phyloP scores from a whole-genome alignment of 2,113 vertebrate species.

The Seriola aureovittata region DNA sequence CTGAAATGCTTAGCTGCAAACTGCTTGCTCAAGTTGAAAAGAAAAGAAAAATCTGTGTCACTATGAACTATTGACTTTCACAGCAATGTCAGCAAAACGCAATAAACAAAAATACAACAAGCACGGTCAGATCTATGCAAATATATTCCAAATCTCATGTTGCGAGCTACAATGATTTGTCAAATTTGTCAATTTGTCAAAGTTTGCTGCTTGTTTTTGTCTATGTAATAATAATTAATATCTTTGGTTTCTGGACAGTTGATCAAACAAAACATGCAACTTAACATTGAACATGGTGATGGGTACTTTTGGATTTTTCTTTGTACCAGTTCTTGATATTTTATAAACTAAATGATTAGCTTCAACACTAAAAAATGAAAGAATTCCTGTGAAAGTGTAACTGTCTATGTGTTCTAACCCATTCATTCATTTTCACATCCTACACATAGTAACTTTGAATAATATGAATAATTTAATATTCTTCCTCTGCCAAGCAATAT shows the following conservation, averaged over 20 bases:
- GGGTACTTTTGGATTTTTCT: too few species aligned
- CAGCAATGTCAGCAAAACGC: background rate
- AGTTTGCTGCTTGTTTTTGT: too few species aligned
- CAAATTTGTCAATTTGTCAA: too few species aligned
- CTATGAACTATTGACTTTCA: too few species aligned
- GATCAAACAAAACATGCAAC: too few species aligned
- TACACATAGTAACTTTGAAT: conserved; percentile 15
- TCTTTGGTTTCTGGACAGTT: too few species aligned
- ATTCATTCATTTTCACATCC: conserved; percentile 6
- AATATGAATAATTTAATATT: conserved; percentile 17
- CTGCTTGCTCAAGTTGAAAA: background rate
- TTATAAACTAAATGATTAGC: background rate
- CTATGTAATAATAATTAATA: too few species aligned
- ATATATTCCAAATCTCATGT: background rate
- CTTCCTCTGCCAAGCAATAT: conserved; percentile 8
- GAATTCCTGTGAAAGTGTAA: background rate
- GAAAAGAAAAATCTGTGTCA: background rate
- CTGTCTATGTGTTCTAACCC: background rate
- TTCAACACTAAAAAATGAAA: background rate
- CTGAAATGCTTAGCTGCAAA: background rate
- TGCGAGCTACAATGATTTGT: too few species aligned
- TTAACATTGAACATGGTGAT: too few species aligned
- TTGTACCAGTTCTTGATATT: background rate
- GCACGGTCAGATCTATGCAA: background rate
- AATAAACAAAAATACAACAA: background rate